These are phyloP conservation scores for Palaemon carinicauda DNA, from an alignment of 1,140 invertebrate species.

Conservation along the genomic window DNA sequence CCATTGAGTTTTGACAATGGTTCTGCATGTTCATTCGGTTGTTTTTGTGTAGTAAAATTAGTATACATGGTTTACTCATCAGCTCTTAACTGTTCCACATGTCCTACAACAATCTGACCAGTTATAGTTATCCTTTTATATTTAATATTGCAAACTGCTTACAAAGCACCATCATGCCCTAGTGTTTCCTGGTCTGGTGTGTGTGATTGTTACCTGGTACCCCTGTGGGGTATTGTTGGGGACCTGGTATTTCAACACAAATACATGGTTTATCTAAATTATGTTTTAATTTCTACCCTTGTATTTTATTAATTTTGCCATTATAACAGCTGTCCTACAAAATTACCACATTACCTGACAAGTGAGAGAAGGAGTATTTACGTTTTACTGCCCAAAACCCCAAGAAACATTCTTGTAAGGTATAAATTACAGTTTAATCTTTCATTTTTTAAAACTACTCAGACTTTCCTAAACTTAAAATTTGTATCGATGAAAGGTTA, in stretches of 20 bases:
- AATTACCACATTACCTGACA: no score
- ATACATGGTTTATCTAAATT: conserved; percentile 48
- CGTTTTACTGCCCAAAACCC: no score
- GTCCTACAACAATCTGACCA: background rate
- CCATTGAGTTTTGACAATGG: no score
- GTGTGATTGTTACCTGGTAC: conserved; percentile 51
- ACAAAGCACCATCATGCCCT: background rate
- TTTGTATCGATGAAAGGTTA: no score
- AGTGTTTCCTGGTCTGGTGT: conserved; percentile 48
- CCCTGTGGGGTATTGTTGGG: conserved; percentile 33
- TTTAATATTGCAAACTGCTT: background rate
- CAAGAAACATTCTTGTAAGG: no score
- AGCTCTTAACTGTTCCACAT: background rate
- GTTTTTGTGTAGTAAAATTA: no score
- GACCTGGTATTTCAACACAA: conserved; percentile 49
- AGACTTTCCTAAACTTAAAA: no score
- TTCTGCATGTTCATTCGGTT: no score
- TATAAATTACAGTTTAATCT: no score
- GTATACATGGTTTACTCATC: no score
- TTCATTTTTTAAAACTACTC: no score
- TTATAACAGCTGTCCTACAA: background rate
- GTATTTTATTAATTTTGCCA: background rate
- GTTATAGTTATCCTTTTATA: background rate
- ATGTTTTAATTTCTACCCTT: background rate
- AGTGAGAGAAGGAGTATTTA: no score